Percentiles rank a stretch among this genome's conserved stretches.
Evolutionary conservation across 2,113 vertebrate genomes (phyloP).

Genomic region (Kryptolebias marmoratus): DNA sequence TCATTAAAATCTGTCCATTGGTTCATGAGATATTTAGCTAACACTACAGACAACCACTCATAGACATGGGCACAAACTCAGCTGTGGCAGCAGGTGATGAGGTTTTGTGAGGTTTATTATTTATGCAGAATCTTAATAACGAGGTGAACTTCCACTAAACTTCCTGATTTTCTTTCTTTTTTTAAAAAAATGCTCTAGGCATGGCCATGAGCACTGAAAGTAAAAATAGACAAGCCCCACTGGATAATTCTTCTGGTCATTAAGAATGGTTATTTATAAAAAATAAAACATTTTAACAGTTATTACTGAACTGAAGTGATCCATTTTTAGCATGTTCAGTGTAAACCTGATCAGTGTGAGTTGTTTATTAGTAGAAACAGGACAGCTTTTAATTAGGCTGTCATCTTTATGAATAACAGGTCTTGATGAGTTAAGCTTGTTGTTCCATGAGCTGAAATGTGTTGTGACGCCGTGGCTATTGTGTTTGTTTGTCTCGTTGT

Average conservation of each 20-base stretch:
- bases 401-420: background rate
- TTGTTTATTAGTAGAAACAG: background rate
- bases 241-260: conserved; percentile 14
- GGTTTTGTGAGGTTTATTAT: no score
- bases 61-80: no score
- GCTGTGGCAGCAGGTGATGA: no score
- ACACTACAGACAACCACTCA: no score
- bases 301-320: conserved; percentile 18
- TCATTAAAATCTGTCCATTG: no score
- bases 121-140: background rate
- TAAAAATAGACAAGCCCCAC: background rate
- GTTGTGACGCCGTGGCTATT: conserved; percentile 6
- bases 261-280: conserved; percentile 25
- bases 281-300: conserved; percentile 1
- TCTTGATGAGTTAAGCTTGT: no score
- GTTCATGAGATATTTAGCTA: no score
- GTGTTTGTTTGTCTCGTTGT: conserved; percentile 14
- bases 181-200: background rate
- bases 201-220: background rate
- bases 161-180: background rate
- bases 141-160: background rate
- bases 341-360: conserved; percentile 18
- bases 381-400: background rate
- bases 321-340: background rate
- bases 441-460: no score